Evolutionary conservation across 2,113 vertebrate genomes (phyloP), one percentile per base, ranked within the genome.

Genomic region (Raphicerus campestris): DNA sequence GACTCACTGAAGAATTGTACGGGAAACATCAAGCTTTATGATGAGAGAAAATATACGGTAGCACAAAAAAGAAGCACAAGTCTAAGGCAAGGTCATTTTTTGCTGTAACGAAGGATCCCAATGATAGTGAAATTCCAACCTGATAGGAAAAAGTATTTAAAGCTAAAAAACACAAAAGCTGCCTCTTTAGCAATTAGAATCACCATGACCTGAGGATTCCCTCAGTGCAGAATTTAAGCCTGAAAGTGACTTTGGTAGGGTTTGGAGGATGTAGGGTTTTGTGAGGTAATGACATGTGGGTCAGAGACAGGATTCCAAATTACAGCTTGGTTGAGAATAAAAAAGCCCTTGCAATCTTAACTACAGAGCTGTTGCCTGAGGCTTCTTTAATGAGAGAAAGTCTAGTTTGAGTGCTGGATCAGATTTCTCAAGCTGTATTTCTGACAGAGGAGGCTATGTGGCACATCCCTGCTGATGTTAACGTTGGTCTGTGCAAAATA

Each of bases 261-360:
- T 87, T 63, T 20, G 89, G 81, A 63, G 90, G 78, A 39, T n/a
- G 80, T 56, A 45, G 55, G 84, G 53, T n/a, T 84, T 95, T 92
- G 22, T 15, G n/a, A 86, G 55, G 80, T 61, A 93, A 96, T 73
- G 95, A 83, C 35, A 90, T 26, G n/a, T 89, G 58, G 88, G 56
- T 92, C 88, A 93, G 92, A 49, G 81, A 70, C 14, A 70, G 53
- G 53, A 55, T 81, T 87, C 66, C 96, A 93, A 87, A 90, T 96
- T 91, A 88, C 42, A 85, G 30, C 26, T 84, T 47, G 30, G 85
- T 55, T 60, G 26, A 88, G 82, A 49, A 55, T 53, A 35, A 75
- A 95, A 93, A 84, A 63, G 45, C 77, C 15, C 81, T 80, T 56
- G 80, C 20, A 53, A 35, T 51, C 32, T 45, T 73, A 82, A 87